Evolutionary conservation across 1,140 invertebrate genomes (phyloP).

Genomic region (Pectinophora gossypiella): DNA sequence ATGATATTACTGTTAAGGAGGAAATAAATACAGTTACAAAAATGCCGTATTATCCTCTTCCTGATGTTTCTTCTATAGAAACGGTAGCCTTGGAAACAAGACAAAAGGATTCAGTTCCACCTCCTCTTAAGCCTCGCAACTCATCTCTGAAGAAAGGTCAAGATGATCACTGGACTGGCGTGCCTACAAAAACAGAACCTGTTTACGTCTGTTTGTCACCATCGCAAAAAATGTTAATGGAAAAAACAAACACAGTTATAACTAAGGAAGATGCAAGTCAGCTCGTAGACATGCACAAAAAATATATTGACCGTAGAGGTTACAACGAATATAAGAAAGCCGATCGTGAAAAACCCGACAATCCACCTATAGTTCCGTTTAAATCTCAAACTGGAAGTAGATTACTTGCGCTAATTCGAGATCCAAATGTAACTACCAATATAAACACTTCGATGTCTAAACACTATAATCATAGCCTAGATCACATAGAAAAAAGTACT

Average conservation of each 20-base stretch:
- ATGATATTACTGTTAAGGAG: slow-evolving; percentile 6
- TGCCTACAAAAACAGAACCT: slow-evolving; percentile 77
- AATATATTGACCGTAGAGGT: slow-evolving; percentile 79
- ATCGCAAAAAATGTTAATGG: slow-evolving; percentile 78
- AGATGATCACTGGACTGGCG: slow-evolving; percentile 75
- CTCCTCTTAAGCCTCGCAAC: slow-evolving; percentile 54
- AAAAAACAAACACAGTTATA: slow-evolving; percentile 60
- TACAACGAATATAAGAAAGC: slow-evolving; percentile 68
- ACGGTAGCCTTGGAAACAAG: slow-evolving; percentile 25
- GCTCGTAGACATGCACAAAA: slow-evolving; percentile 81
- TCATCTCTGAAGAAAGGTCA: slow-evolving; percentile 59
- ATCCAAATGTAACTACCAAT: slow-evolving; percentile 42
- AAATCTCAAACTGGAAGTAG: slow-evolving; percentile 68
- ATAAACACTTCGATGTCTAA: slow-evolving; percentile 29
- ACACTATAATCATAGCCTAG: slow-evolving; percentile 18
- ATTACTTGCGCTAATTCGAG: slow-evolving; percentile 54
- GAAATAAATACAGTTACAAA: slow-evolving; percentile 11
- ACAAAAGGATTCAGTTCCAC: slow-evolving; percentile 31
- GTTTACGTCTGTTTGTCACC: slow-evolving; percentile 83
- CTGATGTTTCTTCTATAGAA: slow-evolving; percentile 35
- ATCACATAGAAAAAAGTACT: slow-evolving; percentile 14
- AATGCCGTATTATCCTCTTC: slow-evolving; percentile 34
- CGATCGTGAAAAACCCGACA: slow-evolving; percentile 16
- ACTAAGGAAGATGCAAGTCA: slow-evolving; percentile 75
- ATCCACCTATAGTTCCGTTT: slow-evolving; percentile 34